phyloP scores from a whole-genome alignment of 2,113 vertebrate species.

The Myocastor coypus region DNA sequence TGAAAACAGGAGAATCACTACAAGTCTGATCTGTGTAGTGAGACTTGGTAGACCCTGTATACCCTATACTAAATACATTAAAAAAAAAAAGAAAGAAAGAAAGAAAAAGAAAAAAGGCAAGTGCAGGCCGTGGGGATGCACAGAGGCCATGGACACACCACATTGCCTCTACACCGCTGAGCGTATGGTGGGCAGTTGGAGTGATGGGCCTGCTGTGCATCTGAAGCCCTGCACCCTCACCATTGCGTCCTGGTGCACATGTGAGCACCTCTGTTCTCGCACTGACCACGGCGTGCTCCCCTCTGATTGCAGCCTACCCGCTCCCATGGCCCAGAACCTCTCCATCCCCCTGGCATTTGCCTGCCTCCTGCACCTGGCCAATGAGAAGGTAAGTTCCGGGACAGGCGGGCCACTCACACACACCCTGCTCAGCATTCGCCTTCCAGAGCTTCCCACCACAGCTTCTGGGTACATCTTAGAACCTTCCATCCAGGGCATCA shows the following conservation, averaged over 20 bases:
- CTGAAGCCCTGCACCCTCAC: neutral
- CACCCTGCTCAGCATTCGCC: neutral
- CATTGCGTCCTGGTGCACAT: neutral
- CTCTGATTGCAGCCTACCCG: constrained; percentile 89
- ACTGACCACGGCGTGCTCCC: neutral
- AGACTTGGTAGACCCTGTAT: no score
- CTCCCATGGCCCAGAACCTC: constrained; percentile 92
- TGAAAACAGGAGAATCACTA: no score
- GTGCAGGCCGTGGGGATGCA: neutral
- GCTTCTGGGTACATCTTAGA: neutral
- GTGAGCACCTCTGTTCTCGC: neutral
- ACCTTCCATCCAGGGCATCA: neutral
- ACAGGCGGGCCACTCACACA: neutral
- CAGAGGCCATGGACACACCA: neutral
- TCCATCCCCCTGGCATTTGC: constrained; percentile 94
- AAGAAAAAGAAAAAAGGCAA: constrained; percentile 80
- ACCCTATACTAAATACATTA: no score
- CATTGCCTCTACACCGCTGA: neutral
- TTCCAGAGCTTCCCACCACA: neutral
- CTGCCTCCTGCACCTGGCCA: constrained; percentile 95
- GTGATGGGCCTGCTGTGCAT: neutral
- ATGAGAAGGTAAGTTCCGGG: constrained; percentile 92
- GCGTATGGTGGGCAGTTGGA: neutral
- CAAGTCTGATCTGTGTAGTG: no score
- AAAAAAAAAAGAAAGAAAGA: constrained; percentile 80